Evolutionary conservation across 1,140 invertebrate species (phyloP), one percentile per base, ranked within the genome.

Genomic region (Musca domestica): DNA sequence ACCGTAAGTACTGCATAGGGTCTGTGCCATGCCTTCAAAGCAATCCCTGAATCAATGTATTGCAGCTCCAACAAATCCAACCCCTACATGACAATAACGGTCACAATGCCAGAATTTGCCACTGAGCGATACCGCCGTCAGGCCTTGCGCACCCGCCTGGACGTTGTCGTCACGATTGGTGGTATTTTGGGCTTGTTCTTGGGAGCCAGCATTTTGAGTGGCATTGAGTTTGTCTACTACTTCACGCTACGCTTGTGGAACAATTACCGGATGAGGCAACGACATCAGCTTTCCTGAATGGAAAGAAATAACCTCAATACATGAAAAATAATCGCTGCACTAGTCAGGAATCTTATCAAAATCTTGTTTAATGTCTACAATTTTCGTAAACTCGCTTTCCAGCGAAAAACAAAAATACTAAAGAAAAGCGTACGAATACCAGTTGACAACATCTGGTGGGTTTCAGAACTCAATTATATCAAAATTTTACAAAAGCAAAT

Each of bases 181-280:
- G 84, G 85, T 1, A 83, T 83, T 30, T 71, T 84, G 22, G 83
- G 81, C 1, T 71, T 86, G 1, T 86, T 85, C 64, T 71, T 85
- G 12, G 85, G 85, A 4, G 84, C 84, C 49, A 86, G 85, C 73
- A 75, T 86, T 17, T 73, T 85, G n/a, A 85, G 84, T 70, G 77
- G 78, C 65, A 82, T 85, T 9, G 84, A 86, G 72, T 74, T 85
- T 20, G 5, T 85, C 12, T 84, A 85, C 69, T 85, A 82, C 65
- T 83, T 85, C 67, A 75, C 72, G 66, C 22, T 80, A 34, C 72
- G 77, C 46, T 69, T 74, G n/a, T 48, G 63, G 4, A 77, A 71
- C 58, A 78, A 48, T 48, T 66, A 64, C n/a, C 20, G 15, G 12
- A 61, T 41, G 56, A 41, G 10, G 4, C 34, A 12, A 5, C 34